Base-by-base conservation (phyloP, 2,113 vertebrate species). In the Lepidothrix coronata region DNA sequence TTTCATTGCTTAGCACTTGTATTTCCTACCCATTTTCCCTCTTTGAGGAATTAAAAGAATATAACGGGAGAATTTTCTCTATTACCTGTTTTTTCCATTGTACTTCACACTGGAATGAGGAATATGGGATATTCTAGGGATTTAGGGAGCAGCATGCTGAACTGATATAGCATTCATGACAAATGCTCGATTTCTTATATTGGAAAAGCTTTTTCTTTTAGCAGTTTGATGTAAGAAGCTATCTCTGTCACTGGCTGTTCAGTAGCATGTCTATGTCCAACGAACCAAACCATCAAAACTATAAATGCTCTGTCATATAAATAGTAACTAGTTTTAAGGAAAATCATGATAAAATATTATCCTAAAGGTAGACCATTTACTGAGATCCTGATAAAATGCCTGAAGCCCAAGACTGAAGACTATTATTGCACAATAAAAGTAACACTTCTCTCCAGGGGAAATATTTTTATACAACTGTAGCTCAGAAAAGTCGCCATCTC, bases 291-390 rank as follows among this genome's bases (percentile, higher is more conserved):
- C 35, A 91, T 87, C 87, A 96, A 87, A 94, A 66, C 74, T 85
- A 73, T 89, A 91, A 96, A 90, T 83, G 78, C 21, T 85, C 63
- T 91, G 74, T 88, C 82, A 88, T 85, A 94, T 93, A 96, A 95
- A 95, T 82, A 94, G 85, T 89, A 96, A 94, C 81, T 97, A 93
- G 71, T 94, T 97, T 93, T 91, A 96, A 89, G 85, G 71, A 59
- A 70, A 95, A 95, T 94, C 87, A 62, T 91, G 77, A 95, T 93
- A 89, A 96, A 97, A 95, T 96, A 96, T 85, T 90, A 75, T 85
- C 85, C 85, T 95, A 88, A 71, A 91, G 74, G 81, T 85, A 96
- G 82, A 85, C 15, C 75, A 83, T 94, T 97, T 97, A 88, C 88
- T 83, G 67, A 91, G 63, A 91, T 88, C 44, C 10, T 41, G 85